These are phyloP conservation scores for Brassicogethes aeneus DNA, from an alignment of 2,888 invertebrate genomes.

Conservation along the genomic window DNA sequence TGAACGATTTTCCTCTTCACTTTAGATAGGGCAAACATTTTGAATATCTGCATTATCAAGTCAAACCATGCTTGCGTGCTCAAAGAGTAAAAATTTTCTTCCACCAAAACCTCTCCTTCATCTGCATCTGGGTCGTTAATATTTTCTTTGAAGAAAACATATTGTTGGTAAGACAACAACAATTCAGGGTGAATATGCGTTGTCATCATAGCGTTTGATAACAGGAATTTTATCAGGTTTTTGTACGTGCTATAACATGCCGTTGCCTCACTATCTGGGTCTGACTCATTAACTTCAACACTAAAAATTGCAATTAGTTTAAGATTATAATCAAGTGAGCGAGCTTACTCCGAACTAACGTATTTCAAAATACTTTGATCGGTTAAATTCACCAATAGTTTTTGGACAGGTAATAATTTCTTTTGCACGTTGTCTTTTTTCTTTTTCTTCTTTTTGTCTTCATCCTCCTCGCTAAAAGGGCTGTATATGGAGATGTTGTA, in stretches of 20 bases:
- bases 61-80: slow-evolving; percentile 50
- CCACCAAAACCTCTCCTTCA: slow-evolving; percentile 7
- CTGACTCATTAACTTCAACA: no score
- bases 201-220: slow-evolving; percentile 32
- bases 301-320: no score
- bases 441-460: slow-evolving; percentile 11
- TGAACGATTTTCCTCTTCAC: background rate
- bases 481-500: slow-evolving; percentile 21
- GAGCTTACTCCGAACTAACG: slow-evolving; percentile 17
- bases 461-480: slow-evolving; percentile 8
- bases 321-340: no score
- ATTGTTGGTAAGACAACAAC: slow-evolving; percentile 39
- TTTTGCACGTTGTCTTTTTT: slow-evolving; percentile 10
- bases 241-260: no score
- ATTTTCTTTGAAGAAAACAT: slow-evolving; percentile 23
- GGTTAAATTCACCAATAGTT: slow-evolving; percentile 28
- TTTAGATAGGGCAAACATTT: slow-evolving; percentile 42
- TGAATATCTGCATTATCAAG: slow-evolving; percentile 52
- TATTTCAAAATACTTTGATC: slow-evolving; percentile 20
- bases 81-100: slow-evolving; percentile 23
- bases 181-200: slow-evolving; percentile 37
- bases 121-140: slow-evolving; percentile 5
- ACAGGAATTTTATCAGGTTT: slow-evolving; percentile 33
- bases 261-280: no score
- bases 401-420: slow-evolving; percentile 24